A percentile compares a stretch with the other conserved stretches of the same genome.
Conservation (phyloP, 1,140 invertebrate species). For the Anastatus disparis region DNA sequence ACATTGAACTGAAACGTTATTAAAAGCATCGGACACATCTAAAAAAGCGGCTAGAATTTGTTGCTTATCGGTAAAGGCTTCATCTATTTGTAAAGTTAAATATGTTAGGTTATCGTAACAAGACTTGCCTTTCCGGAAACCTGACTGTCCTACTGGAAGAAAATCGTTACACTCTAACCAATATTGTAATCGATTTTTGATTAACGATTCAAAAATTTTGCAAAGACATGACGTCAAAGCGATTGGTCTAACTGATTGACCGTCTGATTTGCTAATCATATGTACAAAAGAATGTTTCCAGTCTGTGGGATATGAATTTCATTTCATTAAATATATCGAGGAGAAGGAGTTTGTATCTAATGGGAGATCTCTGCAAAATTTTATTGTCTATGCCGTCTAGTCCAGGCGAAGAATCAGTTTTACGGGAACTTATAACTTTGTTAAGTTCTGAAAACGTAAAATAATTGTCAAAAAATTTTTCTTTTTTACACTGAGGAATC, state of each 20-base stretch:
- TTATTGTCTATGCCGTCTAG: neutral
- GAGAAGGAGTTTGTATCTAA: neutral
- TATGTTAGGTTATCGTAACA: neutral
- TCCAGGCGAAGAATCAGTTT: neutral
- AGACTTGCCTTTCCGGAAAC: neutral
- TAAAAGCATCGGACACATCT: neutral
- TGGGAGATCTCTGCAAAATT: neutral
- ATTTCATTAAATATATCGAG: neutral
- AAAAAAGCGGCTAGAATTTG: neutral
- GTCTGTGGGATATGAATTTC: neutral
- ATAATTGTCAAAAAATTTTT: neutral
- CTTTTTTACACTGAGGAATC: neutral
- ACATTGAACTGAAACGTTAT: neutral
- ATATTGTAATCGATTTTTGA: neutral
- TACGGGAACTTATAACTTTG: neutral
- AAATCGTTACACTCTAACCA: neutral
- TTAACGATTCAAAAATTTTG: neutral
- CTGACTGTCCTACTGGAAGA: neutral
- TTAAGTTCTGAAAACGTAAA: neutral
- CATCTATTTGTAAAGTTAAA: neutral
- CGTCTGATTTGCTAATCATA: neutral
- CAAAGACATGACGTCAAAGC: conserved; percentile 1
- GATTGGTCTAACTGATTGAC: neutral
- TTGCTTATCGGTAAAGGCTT: neutral
- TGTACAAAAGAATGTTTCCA: conserved; percentile 3